Evolutionary conservation across 1,140 invertebrate genomes (phyloP), one percentile per base, ranked within the genome.

Genomic region (Acromyrmex echinatior): DNA sequence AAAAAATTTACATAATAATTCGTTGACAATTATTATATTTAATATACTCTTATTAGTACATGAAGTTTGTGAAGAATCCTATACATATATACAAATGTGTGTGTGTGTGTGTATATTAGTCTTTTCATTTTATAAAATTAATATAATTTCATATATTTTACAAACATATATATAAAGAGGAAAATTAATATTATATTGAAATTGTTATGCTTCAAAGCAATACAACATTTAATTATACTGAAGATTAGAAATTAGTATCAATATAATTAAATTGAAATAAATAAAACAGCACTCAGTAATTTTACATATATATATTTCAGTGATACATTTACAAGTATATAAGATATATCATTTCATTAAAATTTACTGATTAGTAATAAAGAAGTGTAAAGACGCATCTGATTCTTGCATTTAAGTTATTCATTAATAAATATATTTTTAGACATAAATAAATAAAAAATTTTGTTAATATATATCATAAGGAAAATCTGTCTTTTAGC

Each of bases 11-110:
- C 2, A 21, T 35, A 56, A 45, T 45, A 49, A 82, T 80, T 71
- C 78, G 70, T 56, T 51, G 39, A 58, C 71, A 60, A 56, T 81
- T 12, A 45, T 82, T 16, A 4, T 82, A 65, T 73, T 87, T 70
- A 71, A 71, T 73, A 28, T 49, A 4, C 10, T 35, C 62, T 31
- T 25, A 60, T 35, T 45, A 12, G 12, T 53, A 56, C 16, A 28
- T 28, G 39, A 31, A 68, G 56, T n/a, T 76, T 56, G 51, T 56
- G 6, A 74, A 53, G 0, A 74, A 56, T 14, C 18, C 10, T 51
- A 51, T 51, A 51, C 14, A 45, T 45, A 45, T 12, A 45, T 12
- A 45, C 3, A 14, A n/a, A n/a, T 56, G 6, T 35, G 5, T 60
- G 14, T 12, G 28, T 28, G 28, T 28, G 28, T 28, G 28, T 28